A percentile compares a stretch with the other conserved stretches of the same genome.
Conservation (phyloP, 2,113 vertebrate species). For the Protomyctophum bolini region DNA sequence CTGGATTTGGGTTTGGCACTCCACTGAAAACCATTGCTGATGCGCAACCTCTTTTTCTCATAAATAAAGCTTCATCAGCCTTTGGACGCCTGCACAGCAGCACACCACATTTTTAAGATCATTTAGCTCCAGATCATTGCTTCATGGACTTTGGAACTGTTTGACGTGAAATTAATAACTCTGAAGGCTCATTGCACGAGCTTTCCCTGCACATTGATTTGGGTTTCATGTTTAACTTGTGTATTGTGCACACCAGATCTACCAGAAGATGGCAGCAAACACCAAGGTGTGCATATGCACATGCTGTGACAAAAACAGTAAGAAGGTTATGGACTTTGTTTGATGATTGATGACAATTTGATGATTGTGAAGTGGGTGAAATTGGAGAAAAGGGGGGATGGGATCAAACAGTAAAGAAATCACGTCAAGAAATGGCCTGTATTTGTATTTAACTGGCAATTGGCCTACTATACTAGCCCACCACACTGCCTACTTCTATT, state of each 20-base stretch:
- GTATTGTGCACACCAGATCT: background rate
- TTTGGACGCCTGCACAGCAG: too few species aligned
- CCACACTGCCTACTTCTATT: slow-evolving; percentile 14
- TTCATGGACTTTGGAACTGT: too few species aligned
- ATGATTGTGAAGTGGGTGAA: too few species aligned
- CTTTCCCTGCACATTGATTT: background rate
- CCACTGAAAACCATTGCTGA: too few species aligned
- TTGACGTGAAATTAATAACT: background rate
- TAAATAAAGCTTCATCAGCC: too few species aligned
- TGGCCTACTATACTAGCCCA: background rate
- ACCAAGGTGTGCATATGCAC: slow-evolving; percentile 12
- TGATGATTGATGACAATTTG: too few species aligned
- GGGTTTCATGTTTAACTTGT: slow-evolving; percentile 7
- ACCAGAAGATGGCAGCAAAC: slow-evolving; percentile 72
- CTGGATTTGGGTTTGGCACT: too few species aligned
- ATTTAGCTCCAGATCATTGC: background rate
- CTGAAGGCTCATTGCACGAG: background rate
- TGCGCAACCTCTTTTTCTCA: too few species aligned
- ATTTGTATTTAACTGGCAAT: background rate
- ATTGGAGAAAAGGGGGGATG: too few species aligned
- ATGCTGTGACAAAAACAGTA: background rate
- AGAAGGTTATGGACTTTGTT: too few species aligned
- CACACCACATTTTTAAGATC: background rate
- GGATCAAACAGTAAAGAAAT: too few species aligned
- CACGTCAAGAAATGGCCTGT: too few species aligned